A percentile compares a stretch with the other conserved stretches of the same genome.
phyloP scores from a whole-genome alignment of 2,113 vertebrate genomes.

The Lasiurus cinereus region DNA sequence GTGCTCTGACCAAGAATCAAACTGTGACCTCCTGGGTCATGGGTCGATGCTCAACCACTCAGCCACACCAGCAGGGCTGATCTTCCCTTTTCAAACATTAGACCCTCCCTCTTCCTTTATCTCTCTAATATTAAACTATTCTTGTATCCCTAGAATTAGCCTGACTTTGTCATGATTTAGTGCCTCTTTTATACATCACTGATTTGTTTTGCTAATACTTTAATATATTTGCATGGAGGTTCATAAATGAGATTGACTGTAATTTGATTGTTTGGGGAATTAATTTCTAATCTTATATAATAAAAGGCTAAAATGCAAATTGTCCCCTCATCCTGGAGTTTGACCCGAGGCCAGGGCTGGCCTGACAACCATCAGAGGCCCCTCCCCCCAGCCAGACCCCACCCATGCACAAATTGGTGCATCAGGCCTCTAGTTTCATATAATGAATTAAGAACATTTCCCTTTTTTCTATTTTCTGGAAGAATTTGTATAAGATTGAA shows the following conservation, averaged over 20 bases:
- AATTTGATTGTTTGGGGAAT: constrained; percentile 39
- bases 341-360: too few relatives aligned
- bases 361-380: fast-evolving
- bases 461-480: constrained; percentile 50
- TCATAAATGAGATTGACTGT: constrained; percentile 23
- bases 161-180: constrained; percentile 52
- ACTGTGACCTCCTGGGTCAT: too few relatives aligned
- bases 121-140: constrained; percentile 29
- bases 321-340: too few relatives aligned
- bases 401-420: too few relatives aligned
- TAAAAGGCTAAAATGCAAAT: neutral
- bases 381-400: too few relatives aligned
- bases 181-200: constrained; percentile 35
- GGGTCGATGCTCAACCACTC: too few relatives aligned
- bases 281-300: neutral
- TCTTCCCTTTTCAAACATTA: constrained; percentile 18
- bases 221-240: constrained; percentile 9
- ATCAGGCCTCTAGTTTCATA: neutral
- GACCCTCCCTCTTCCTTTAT: neutral
- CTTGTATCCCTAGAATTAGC: neutral
- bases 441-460: constrained; percentile 7
- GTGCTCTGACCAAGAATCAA: too few relatives aligned
- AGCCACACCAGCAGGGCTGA: too few relatives aligned
- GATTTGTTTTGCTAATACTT: constrained; percentile 40
- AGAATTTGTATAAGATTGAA: constrained; percentile 13